phyloP scores from a whole-genome alignment of 2,888 invertebrate genomes.

The Pseudanteris insignis region DNA sequence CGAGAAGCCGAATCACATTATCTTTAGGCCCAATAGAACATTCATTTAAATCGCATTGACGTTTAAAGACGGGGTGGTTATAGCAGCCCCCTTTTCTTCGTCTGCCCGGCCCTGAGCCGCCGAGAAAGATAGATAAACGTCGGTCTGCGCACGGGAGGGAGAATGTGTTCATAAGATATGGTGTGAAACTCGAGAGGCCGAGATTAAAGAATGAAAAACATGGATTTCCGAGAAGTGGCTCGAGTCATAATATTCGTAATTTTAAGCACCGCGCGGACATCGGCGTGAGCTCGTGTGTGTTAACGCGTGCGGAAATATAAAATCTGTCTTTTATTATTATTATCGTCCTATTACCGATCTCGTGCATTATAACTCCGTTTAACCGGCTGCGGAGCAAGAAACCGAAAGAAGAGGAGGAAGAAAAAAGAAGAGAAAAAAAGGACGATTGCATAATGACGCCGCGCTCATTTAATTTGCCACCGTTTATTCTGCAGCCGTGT shows the following conservation, averaged over 20 bases:
- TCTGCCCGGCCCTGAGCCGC: conserved; percentile 20
- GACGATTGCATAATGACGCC: conserved; percentile 37
- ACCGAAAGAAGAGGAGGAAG: conserved; percentile 1
- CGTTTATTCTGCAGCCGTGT: conserved; percentile 34
- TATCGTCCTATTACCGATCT: conserved; percentile 40
- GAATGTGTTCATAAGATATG: conserved; percentile 55
- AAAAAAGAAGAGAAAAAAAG: conserved; percentile 14
- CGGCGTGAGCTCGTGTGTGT: conserved; percentile 46
- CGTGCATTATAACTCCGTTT: conserved; percentile 38
- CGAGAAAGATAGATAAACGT: conserved; percentile 35
- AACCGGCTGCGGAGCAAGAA: conserved; percentile 24
- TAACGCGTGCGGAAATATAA: conserved; percentile 57
- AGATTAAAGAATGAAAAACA: conserved; percentile 67
- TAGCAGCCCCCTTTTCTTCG: conserved; percentile 32
- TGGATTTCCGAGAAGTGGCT: conserved; percentile 64
- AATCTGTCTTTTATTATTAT: conserved; percentile 48
- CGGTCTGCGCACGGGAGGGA: conserved; percentile 42
- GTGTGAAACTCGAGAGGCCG: conserved; percentile 65
- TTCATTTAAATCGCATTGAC: conserved; percentile 27
- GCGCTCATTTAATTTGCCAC: conserved; percentile 37
- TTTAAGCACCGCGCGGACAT: conserved; percentile 54
- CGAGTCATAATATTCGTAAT: conserved; percentile 66
- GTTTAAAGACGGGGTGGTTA: conserved; percentile 17
- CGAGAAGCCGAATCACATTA: conserved; percentile 12
- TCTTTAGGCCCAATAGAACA: conserved; percentile 11